These are phyloP conservation scores for Pelobates cultripes DNA, from an alignment of 2,797 vertebrate species.

Conservation along the genomic window DNA sequence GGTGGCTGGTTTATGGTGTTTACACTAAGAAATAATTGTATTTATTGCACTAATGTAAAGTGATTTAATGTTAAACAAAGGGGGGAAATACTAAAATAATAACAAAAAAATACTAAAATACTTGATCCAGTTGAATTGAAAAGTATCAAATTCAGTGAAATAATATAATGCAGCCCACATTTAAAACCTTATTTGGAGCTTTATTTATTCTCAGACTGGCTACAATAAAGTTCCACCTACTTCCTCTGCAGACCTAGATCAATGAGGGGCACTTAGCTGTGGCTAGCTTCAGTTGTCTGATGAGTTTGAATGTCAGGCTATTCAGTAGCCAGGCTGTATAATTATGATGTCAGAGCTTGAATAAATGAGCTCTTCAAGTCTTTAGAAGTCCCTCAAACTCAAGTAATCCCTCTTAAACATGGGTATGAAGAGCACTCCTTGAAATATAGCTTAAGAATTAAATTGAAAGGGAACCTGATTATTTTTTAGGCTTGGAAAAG, in stretches of 20 bases:
- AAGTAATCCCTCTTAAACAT: slow-evolving; percentile 28
- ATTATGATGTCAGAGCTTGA: slow-evolving; percentile 7
- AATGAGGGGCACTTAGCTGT: background rate
- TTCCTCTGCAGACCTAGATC: background rate
- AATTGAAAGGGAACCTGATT: slow-evolving; percentile 3
- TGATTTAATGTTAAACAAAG: too few species aligned
- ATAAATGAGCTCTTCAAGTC: background rate
- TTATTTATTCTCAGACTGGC: background rate
- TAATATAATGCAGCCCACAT: background rate
- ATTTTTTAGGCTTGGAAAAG: slow-evolving; percentile 5
- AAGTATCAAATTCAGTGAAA: background rate
- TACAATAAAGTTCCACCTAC: background rate
- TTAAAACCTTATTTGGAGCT: background rate
- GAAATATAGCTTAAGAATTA: slow-evolving; percentile 2
- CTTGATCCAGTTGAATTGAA: background rate
- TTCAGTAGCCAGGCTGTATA: background rate
- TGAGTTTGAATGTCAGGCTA: background rate
- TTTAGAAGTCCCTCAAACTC: slow-evolving; percentile 25
- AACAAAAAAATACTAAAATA: background rate
- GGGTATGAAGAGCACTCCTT: slow-evolving; percentile 11
- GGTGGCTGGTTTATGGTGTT: too few species aligned
- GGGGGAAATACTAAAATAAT: too few species aligned
- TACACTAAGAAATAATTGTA: too few species aligned
- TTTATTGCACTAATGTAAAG: too few species aligned
- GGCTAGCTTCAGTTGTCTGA: background rate